Base-by-base conservation (phyloP, 2,797 vertebrate genomes). In the Pachyuromys duprasi region DNA sequence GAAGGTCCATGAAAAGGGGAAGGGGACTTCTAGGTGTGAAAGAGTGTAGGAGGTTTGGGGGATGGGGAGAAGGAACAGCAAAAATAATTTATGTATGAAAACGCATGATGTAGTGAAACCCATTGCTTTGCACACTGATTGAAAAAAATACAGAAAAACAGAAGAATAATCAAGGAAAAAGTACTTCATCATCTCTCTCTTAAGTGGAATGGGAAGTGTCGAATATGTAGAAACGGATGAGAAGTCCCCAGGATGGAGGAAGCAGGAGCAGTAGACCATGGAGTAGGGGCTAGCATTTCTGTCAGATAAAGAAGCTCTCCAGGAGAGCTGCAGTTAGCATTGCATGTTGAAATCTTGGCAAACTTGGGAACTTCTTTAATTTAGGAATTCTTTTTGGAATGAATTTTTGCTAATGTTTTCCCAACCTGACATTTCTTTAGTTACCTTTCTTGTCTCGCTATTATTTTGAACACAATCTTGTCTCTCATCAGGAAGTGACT, bases 401-500 rank as follows among this genome's bases (percentile, higher is more conserved):
- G 65, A 83, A 75, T 69, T 87, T 76, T 70, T 31, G 53, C 26
- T 42, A 62, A 62, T 60, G 7, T 86, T 92, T 93, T 86, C 11
- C 60, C 57, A 22, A 75, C 31, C 4, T 20, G 45, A 83, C 22
- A 24, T 36, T 76, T 91, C 67, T 89, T 42, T 89, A 33, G 39
- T 89, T 45, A 2, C 5, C 18, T 31, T n/a, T 69, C 39, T 57
- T 81, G 7, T 0, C 55, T 45, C 45, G 31, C 2, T 89, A 4
- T 31, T 26, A 80, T 93, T 89, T 86, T 62, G 42, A 39, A 76
- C 57, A 93, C 84, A 87, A 92, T 4, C 90, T 78, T 79, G 86
- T 79, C 22, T 69, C 15, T 57, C 31, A 53, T 63, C 24, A 76
- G 80, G 26, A 93, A 78, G 31, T 26, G 57, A 86, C 45, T 74